Evolutionary conservation across 2,888 invertebrate genomes (phyloP).

Genomic region (Ernsta delagoae): DNA sequence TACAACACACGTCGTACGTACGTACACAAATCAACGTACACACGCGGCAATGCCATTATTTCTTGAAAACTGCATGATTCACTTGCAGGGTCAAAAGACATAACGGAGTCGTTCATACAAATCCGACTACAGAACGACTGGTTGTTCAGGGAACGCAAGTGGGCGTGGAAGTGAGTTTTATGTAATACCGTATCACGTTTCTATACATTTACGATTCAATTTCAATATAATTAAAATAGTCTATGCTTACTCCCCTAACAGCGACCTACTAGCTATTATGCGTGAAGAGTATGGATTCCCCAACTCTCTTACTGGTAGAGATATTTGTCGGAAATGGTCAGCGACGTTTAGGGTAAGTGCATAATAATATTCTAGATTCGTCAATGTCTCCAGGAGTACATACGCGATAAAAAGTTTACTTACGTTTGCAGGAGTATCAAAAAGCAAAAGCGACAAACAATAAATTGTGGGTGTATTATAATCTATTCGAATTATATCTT

Average conservation of each 20-base stretch:
- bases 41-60: background rate
- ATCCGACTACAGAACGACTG: constrained; percentile 76
- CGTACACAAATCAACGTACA: no score
- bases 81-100: constrained; percentile 75
- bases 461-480: constrained; percentile 72
- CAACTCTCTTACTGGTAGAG: constrained; percentile 62
- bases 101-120: constrained; percentile 78
- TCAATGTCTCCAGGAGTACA: no score
- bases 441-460: constrained; percentile 76
- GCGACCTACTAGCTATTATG: constrained; percentile 68
- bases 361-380: background rate
- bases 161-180: constrained; percentile 77
- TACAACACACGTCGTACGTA: no score
- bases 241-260: constrained; percentile 42
- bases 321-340: constrained; percentile 72
- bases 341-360: constrained; percentile 67
- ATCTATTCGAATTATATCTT: constrained; percentile 69
- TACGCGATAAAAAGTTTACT: background rate
- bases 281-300: constrained; percentile 74
- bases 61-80: constrained; percentile 30
- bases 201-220: background rate
- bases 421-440: constrained; percentile 67
- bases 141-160: constrained; percentile 73
- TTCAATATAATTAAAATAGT: constrained; percentile 14
- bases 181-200: constrained; percentile 25